Evolutionary conservation across 92 coral and sea anemone species (phyloP).

Genomic region (Virgularia gustaviana): DNA sequence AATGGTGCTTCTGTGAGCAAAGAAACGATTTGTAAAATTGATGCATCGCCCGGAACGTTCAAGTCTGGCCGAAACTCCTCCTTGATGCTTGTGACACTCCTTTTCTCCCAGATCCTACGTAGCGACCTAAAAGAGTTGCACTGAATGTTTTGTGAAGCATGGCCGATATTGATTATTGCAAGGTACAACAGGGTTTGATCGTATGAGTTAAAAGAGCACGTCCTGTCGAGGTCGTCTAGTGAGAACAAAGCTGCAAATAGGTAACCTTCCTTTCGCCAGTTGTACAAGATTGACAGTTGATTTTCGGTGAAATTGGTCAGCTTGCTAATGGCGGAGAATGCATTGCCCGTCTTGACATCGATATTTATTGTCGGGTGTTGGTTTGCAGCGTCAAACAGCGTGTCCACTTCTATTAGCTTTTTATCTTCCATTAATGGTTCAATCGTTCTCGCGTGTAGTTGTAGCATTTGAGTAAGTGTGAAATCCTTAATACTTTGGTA

Average conservation of each 20-base stretch:
- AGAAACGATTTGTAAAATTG: slow-evolving; percentile 8
- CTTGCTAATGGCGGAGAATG: neutral
- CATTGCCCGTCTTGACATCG: neutral
- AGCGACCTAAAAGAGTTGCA: slow-evolving; percentile 5
- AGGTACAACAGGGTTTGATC: neutral
- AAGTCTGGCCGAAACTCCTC: neutral
- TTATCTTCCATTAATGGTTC: slow-evolving; percentile 10
- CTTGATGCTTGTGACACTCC: neutral
- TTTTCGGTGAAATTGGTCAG: slow-evolving; percentile 8
- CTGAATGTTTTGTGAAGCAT: neutral
- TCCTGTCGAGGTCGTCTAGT: neutral
- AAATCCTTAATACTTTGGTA: neutral
- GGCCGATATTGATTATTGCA: slow-evolving; percentile 16
- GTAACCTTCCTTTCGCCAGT: slow-evolving; percentile 12
- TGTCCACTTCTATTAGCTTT: neutral
- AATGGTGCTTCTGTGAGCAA: slow-evolving; percentile 16
- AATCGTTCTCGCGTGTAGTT: neutral
- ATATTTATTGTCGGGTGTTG: neutral
- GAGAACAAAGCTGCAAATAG: slow-evolving; percentile 6
- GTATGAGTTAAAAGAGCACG: neutral
- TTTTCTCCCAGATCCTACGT: slow-evolving; percentile 20
- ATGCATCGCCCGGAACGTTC: neutral
- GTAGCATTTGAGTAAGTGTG: slow-evolving; percentile 7
- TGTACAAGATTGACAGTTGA: slow-evolving; percentile 13
- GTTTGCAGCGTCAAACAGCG: neutral